phyloP scores from a whole-genome alignment of 2,888 invertebrate species.

The Leptinotarsa rubiginosa region DNA sequence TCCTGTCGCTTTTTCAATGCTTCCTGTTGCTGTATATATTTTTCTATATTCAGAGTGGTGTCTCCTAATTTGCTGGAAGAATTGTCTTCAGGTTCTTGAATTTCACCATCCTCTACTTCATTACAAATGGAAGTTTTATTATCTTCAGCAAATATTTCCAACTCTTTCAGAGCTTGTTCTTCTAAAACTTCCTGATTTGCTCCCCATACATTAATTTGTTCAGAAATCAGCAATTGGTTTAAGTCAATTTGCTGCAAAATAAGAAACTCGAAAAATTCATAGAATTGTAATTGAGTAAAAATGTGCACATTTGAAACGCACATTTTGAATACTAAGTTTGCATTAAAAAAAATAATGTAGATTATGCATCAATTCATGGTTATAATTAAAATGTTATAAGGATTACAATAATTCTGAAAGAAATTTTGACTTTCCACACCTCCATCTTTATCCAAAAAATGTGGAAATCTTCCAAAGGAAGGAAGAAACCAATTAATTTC shows the following conservation, averaged over 20 bases:
- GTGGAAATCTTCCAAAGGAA: too few species aligned
- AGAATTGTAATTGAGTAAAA: too few species aligned
- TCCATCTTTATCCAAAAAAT: too few species aligned
- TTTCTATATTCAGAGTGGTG: constrained; percentile 55
- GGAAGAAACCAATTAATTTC: too few species aligned
- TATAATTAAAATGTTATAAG: too few species aligned
- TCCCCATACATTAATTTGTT: constrained; percentile 63
- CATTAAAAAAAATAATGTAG: too few species aligned
- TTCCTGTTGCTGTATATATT: constrained; percentile 60
- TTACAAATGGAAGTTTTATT: constrained; percentile 29
- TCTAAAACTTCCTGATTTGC: constrained; percentile 61
- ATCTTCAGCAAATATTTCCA: constrained; percentile 59
- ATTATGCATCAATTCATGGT: too few species aligned
- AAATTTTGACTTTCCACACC: too few species aligned
- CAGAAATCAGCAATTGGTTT: constrained; percentile 45
- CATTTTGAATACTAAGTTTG: too few species aligned
- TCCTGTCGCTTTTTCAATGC: constrained; percentile 59
- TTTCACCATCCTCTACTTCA: constrained; percentile 56
- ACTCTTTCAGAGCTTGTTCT: constrained; percentile 62
- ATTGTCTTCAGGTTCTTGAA: constrained; percentile 46
- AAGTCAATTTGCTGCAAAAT: constrained; percentile 44
- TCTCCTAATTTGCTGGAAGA: constrained; percentile 21
- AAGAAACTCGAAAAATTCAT: not conserved
- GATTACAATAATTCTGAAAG: too few species aligned
- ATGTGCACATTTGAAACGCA: too few species aligned